Conservation (phyloP, 2,888 invertebrate species). For the Aromia moschata region DNA sequence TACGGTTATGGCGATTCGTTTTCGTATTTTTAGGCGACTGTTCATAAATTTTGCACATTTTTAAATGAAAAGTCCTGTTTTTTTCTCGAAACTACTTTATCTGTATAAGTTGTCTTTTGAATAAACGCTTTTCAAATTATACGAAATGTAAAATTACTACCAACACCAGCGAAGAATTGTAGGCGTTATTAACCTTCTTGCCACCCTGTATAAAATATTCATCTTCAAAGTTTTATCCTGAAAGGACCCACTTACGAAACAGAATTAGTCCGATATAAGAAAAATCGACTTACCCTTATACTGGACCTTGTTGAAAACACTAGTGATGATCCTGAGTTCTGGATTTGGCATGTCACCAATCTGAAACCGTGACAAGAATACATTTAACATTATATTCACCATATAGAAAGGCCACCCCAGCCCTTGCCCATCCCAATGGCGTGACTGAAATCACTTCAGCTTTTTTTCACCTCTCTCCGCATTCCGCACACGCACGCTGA, state of each 20-base stretch:
- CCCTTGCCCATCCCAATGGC: constrained; percentile 55
- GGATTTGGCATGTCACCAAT: constrained; percentile 87
- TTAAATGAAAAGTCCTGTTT: too few relatives aligned
- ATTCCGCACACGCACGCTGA: constrained; percentile 40
- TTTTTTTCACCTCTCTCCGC: constrained; percentile 45
- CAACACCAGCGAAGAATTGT: too few relatives aligned
- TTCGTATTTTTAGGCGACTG: too few relatives aligned
- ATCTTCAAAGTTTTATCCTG: not conserved
- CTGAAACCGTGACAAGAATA: constrained; percentile 66
- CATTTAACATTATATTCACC: constrained; percentile 44
- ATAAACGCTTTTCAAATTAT: too few relatives aligned
- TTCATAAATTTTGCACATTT: too few relatives aligned
- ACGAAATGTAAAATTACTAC: too few relatives aligned
- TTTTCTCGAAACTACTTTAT: too few relatives aligned
- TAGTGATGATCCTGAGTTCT: constrained; percentile 86
- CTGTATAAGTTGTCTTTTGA: too few relatives aligned
- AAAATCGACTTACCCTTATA: constrained; percentile 76
- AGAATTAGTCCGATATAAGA: not conserved
- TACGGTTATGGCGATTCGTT: too few relatives aligned
- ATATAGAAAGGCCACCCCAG: constrained; percentile 38
- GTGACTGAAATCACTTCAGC: constrained; percentile 57
- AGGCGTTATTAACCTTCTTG: too few relatives aligned
- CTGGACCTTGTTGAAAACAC: constrained; percentile 85
- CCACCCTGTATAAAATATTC: not conserved
- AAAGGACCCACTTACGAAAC: constrained; percentile 2